Evolutionary conservation across 1,140 invertebrate genomes (phyloP).

Genomic region (Tigriopus japonicus): DNA sequence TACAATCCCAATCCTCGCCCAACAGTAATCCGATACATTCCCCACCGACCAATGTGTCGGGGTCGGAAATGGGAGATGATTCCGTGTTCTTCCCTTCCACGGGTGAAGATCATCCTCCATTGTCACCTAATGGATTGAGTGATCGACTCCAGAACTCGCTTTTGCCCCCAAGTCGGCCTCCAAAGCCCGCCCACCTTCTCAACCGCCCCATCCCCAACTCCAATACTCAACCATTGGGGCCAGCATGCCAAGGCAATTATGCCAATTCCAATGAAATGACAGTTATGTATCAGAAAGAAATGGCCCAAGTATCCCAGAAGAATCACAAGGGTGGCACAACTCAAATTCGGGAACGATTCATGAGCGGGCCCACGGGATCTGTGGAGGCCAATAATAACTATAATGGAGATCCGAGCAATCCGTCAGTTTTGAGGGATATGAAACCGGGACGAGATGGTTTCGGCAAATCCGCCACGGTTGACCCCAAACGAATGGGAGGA

Average conservation of each 20-base stretch:
- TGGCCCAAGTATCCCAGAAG: background rate
- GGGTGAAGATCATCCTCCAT: background rate
- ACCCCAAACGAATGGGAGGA: no score
- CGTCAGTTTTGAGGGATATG: no score
- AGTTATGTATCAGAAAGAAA: background rate
- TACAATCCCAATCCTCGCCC: no score
- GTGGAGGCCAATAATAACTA: background rate
- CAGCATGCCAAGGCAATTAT: background rate
- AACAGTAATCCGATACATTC: background rate
- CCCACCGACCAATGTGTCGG: background rate
- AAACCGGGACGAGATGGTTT: no score
- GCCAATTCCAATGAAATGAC: background rate
- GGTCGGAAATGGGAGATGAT: background rate
- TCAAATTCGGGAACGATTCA: background rate
- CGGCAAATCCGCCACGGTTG: no score
- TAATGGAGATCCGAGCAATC: no score
- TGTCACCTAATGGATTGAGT: background rate
- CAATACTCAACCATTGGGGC: background rate
- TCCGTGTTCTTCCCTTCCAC: background rate
- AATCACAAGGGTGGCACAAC: background rate
- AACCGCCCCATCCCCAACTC: background rate
- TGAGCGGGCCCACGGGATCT: background rate
- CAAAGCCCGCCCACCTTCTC: background rate
- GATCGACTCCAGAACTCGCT: background rate
- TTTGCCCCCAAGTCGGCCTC: background rate